Percentiles rank a stretch among this genome's conserved stretches.
Evolutionary conservation across 2,888 invertebrate species (phyloP).

Genomic region (Timandra comae): DNA sequence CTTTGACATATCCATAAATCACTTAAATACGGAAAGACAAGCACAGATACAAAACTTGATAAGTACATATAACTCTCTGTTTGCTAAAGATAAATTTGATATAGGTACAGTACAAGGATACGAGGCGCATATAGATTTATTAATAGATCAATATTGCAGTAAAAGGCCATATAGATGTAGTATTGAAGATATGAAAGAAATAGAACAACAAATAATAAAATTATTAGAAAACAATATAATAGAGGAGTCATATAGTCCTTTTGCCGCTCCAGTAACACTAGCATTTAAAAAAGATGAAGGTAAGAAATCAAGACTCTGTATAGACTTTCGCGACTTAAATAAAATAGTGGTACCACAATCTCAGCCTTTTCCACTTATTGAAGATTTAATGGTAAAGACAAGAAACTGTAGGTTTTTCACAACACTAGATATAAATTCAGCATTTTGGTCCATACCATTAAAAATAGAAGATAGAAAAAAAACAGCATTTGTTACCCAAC

Average conservation of each 20-base stretch:
- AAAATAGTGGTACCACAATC: too few species aligned
- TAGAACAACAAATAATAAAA: too few species aligned
- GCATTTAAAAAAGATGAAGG: too few species aligned
- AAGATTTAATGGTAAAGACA: slow-evolving; percentile 33
- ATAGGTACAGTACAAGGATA: slow-evolving; percentile 21
- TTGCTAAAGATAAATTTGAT: slow-evolving; percentile 23
- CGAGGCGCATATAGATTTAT: slow-evolving; percentile 24
- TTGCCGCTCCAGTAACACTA: too few species aligned
- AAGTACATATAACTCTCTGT: slow-evolving; percentile 11
- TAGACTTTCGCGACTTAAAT: too few species aligned
- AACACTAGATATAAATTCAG: slow-evolving; percentile 38
- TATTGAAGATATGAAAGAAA: too few species aligned
- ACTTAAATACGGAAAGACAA: slow-evolving; percentile 6
- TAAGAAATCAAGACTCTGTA: too few species aligned
- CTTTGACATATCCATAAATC: slow-evolving; percentile 3
- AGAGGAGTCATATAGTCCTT: too few species aligned
- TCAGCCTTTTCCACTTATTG: too few species aligned
- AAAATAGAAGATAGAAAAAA: slow-evolving; percentile 35
- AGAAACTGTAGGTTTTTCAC: slow-evolving; percentile 34
- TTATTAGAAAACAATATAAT: too few species aligned
- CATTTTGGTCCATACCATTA: slow-evolving; percentile 48
- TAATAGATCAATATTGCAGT: slow-evolving; percentile 22
- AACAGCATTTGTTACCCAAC: too few species aligned
- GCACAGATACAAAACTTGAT: slow-evolving; percentile 11
- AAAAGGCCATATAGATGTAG: slow-evolving; percentile 15